These are phyloP conservation scores for Lypha dubia DNA, from an alignment of 2,888 invertebrate genomes.

Conservation along the genomic window DNA sequence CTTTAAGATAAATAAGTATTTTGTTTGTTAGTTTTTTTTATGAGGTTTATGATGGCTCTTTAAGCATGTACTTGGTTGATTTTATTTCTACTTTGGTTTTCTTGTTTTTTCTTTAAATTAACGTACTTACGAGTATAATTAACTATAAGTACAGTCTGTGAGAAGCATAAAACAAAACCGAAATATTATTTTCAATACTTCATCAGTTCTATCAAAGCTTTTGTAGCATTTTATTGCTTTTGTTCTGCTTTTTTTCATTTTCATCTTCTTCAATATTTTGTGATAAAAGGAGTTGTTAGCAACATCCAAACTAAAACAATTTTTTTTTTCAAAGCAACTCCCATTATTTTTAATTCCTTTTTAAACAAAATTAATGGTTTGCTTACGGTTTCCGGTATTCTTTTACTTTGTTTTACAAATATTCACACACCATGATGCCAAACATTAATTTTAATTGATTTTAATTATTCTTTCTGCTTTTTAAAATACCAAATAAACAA, in stretches of 20 bases:
- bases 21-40: slow-evolving; percentile 24
- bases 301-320: not conserved
- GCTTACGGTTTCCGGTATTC: slow-evolving; percentile 60
- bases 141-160: slow-evolving; percentile 57
- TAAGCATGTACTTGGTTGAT: slow-evolving; percentile 15
- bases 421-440: slow-evolving; percentile 18
- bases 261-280: not conserved
- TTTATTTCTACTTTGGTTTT: slow-evolving; percentile 30
- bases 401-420: slow-evolving; percentile 13
- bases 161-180: not conserved
- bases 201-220: slow-evolving; percentile 57
- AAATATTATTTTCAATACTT: slow-evolving; percentile 29
- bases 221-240: slow-evolving; percentile 24
- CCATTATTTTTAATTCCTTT: slow-evolving; percentile 45
- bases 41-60: slow-evolving; percentile 23
- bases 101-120: slow-evolving; percentile 41
- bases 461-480: slow-evolving; percentile 59
- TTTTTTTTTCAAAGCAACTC: slow-evolving; percentile 21
- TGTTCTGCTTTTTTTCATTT: slow-evolving; percentile 5
- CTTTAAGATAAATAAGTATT: slow-evolving; percentile 15
- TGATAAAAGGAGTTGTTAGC: slow-evolving; percentile 38
- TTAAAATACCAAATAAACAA: slow-evolving; percentile 38
- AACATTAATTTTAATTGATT: slow-evolving; percentile 68
- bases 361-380: slow-evolving; percentile 40
- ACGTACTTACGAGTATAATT: slow-evolving; percentile 61